Evolutionary conservation across 92 coral and sea anemone genomes (phyloP).

Genomic region (Zoanthus sociatus): DNA sequence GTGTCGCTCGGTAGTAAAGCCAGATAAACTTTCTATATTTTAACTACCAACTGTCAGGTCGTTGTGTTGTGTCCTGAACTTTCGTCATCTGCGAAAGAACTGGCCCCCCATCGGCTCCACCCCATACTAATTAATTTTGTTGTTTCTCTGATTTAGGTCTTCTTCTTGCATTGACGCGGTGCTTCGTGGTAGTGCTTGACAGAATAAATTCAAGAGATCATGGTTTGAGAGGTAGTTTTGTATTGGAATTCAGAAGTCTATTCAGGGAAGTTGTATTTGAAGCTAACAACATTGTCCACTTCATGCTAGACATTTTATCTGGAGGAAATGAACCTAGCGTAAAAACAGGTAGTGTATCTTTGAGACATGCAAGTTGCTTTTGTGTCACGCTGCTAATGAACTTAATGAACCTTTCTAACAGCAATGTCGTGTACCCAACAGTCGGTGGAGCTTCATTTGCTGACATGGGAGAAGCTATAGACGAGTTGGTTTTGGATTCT

Average conservation of each 20-base stretch:
- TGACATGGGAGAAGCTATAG: slow-evolving; percentile 77
- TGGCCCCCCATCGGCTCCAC: too few species aligned
- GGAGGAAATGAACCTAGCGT: slow-evolving; percentile 53
- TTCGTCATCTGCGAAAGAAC: too few species aligned
- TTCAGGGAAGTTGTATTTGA: slow-evolving; percentile 41
- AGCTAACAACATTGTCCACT: slow-evolving; percentile 57
- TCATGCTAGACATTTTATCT: slow-evolving; percentile 61
- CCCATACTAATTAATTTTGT: not conserved
- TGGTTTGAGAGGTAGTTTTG: slow-evolving; percentile 15
- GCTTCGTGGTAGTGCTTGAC: slow-evolving; percentile 33
- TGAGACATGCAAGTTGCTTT: not conserved
- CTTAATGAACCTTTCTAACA: not conserved
- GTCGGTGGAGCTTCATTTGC: slow-evolving; percentile 86
- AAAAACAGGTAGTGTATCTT: slow-evolving; percentile 37
- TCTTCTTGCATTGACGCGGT: slow-evolving; percentile 50
- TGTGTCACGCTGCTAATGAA: not conserved
- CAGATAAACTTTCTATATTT: too few species aligned
- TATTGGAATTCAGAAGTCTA: slow-evolving; percentile 37
- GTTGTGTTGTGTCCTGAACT: too few species aligned
- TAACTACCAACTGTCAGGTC: too few species aligned
- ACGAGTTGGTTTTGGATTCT: slow-evolving; percentile 57
- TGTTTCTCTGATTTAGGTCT: slow-evolving; percentile 33
- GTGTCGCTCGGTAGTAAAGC: too few species aligned
- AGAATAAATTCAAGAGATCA: not conserved
- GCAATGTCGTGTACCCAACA: not conserved